These are phyloP conservation scores for Pocillopora grandis DNA, from an alignment of 92 coral and sea anemone species.

Conservation along the genomic window DNA sequence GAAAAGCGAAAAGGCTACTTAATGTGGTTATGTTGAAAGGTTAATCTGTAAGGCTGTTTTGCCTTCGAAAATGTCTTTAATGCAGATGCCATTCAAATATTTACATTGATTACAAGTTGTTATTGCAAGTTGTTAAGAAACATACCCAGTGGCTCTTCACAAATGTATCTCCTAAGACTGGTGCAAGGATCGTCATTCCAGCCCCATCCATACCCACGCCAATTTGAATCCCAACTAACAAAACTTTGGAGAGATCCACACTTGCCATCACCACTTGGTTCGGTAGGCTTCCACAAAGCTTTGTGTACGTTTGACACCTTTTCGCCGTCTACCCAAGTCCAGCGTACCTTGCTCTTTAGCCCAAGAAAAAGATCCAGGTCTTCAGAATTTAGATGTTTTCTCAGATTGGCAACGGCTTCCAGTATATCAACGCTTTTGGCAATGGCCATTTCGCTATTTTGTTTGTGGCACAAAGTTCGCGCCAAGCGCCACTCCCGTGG, in stretches of 20 bases:
- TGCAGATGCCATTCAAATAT: too few species aligned
- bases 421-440: neutral
- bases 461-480: slow-evolving; percentile 17
- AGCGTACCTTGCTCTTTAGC: slow-evolving; percentile 10
- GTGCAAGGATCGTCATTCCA: slow-evolving; percentile 22
- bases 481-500: slow-evolving; percentile 5
- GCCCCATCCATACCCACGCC: slow-evolving; percentile 34
- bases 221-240: neutral
- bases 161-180: neutral
- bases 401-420: neutral
- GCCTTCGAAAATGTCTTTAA: too few species aligned
- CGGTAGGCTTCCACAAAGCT: slow-evolving; percentile 13
- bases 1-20: too few species aligned
- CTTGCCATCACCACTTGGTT: slow-evolving; percentile 23
- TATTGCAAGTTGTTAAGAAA: neutral
- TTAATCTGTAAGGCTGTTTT: too few species aligned
- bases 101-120: too few species aligned
- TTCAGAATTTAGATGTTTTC: neutral
- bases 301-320: neutral
- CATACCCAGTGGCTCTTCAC: slow-evolving; percentile 34
- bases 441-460: neutral
- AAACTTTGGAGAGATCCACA: slow-evolving; percentile 14
- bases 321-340: slow-evolving; percentile 20
- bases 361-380: slow-evolving; percentile 9
- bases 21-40: too few species aligned